A percentile compares a stretch with the other conserved stretches of the same genome.
Conservation (phyloP, 2,888 invertebrate genomes). For the Petrolisthes manimaculis region DNA sequence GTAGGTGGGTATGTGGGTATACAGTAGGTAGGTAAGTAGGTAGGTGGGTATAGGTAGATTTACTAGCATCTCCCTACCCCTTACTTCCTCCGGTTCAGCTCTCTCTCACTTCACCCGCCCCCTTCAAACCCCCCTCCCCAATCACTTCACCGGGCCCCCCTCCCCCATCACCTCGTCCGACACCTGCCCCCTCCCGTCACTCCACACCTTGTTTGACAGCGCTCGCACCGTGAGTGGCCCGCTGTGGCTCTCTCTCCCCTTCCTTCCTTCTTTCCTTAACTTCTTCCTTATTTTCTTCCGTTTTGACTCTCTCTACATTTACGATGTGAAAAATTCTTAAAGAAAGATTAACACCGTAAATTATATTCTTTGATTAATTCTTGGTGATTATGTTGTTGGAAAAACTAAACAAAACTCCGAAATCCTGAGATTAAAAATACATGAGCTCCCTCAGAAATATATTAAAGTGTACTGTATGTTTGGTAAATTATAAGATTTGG, state of each 20-base stretch:
- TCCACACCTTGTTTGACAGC: conserved; percentile 24
- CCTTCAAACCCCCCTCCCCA: neutral
- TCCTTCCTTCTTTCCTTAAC: neutral
- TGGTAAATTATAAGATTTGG: too few relatives aligned
- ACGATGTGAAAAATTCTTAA: neutral
- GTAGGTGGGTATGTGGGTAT: too few relatives aligned
- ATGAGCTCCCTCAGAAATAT: too few relatives aligned
- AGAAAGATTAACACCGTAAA: too few relatives aligned
- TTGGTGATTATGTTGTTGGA: too few relatives aligned
- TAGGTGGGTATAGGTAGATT: too few relatives aligned
- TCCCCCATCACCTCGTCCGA: neutral
- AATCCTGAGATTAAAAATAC: too few relatives aligned
- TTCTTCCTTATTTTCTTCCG: neutral
- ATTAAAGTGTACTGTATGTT: too few relatives aligned
- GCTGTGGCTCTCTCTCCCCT: neutral
- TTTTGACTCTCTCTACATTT: neutral
- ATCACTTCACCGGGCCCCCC: neutral
- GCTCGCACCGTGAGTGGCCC: conserved; percentile 33
- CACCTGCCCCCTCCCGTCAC: conserved; percentile 39
- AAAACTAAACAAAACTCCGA: too few relatives aligned
- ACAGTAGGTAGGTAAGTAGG: too few relatives aligned
- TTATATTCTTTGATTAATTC: too few relatives aligned
- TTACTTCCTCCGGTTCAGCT: neutral
- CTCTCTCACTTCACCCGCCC: neutral
- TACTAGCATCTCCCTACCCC: neutral